A percentile compares a stretch with the other conserved stretches of the same genome.
Evolutionary conservation across 64 coral and sea anemone genomes (phyloP).

Genomic region (Stichodactyla mertensii): DNA sequence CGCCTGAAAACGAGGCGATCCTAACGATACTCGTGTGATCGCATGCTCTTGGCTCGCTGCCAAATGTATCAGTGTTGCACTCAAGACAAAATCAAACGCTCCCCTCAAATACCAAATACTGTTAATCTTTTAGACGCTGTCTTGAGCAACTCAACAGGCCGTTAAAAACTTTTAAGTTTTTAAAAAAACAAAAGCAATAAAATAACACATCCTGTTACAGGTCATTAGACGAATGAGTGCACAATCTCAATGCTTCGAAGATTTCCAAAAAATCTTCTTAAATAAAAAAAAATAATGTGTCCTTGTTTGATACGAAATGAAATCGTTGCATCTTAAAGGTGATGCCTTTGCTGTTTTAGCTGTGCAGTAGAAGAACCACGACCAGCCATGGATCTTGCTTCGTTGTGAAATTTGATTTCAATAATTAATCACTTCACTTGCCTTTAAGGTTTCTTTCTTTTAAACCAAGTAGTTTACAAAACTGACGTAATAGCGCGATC

Average conservation of each 20-base stretch:
- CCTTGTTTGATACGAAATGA: not conserved
- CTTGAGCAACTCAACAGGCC: not conserved
- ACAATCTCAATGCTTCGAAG: not conserved
- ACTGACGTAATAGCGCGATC: constrained; percentile 22
- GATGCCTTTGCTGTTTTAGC: not conserved
- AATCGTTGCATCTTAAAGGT: not conserved
- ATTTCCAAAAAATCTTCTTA: not conserved
- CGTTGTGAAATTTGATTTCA: not conserved
- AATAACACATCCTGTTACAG: not conserved
- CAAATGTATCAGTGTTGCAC: no score
- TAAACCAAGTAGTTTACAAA: constrained; percentile 21
- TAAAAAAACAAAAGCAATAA: not conserved
- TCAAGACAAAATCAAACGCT: not conserved
- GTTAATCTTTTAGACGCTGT: not conserved
- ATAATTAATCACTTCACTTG: constrained; percentile 12
- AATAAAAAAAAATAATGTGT: not conserved
- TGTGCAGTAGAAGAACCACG: not conserved
- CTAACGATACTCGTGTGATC: no score
- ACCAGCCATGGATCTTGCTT: not conserved
- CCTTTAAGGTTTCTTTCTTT: not conserved
- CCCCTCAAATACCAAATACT: not conserved
- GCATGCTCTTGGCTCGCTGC: no score
- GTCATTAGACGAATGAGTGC: constrained; percentile 2
- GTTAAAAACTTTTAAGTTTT: not conserved
- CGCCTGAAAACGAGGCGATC: no score